Base-by-base conservation (phyloP, 1,140 invertebrate species). In the Drosophila tristis region DNA sequence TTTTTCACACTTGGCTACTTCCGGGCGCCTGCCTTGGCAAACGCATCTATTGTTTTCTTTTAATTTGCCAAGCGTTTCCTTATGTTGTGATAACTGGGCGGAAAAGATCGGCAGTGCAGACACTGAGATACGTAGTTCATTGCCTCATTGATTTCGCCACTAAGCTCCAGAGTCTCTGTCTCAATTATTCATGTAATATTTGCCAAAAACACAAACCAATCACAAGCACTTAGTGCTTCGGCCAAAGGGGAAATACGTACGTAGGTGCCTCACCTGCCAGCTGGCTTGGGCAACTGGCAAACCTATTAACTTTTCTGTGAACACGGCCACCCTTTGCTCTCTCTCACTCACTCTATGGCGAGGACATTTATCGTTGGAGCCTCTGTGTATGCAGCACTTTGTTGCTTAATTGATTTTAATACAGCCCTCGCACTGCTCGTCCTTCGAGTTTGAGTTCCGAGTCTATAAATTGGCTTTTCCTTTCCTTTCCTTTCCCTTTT, bases 391-490 rank as follows among this genome's bases (percentile, higher is more conserved):
- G 78, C 61, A 80, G 89, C 82, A 84, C 80, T 90, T 90, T 90
- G 87, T 90, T 87, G 76, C 74, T 90, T 80, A 84, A 87, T 82
- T 80, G 87, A 87, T 90, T 87, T 86, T 90, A 87, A 90, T 87
- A 70, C 76, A 71, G 70, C 76, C 70, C 64, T 62, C 66, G 72
- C 68, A 26, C 57, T 66, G 31, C n/a, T 50, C 39, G 60, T 59
- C 59, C 50, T 54, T 63, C 62, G 64, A 59, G 78, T 81, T 76
- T 26, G 64, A 70, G 66, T 71, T 71, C 35, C 65, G 65, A 72
- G 65, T 89, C 71, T 84, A 87, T 87, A 89, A 89, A 90, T 89
- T 89, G 80, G 84, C 79, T 89, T 89, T 81, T n/a, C n/a, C n/a
- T n/a, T 87, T 72, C 84, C 74, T 82, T 86, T 74, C 61, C 73